Evolutionary conservation across 1,140 invertebrate species (phyloP).

Genomic region (Onthophagus taurus): DNA sequence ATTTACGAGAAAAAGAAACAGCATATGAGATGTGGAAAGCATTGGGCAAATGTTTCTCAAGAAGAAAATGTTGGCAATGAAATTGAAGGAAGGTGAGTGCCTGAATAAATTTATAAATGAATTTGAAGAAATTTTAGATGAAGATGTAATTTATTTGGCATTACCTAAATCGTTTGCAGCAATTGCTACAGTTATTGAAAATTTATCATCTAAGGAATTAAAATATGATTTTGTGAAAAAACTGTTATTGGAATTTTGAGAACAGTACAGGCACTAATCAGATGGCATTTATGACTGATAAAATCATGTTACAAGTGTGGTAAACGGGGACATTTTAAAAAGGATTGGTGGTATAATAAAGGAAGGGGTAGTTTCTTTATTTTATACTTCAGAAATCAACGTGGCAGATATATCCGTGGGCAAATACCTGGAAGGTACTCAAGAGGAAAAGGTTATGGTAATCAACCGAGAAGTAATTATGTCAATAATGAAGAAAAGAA

Average conservation of each 20-base stretch:
- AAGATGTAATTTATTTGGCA: slow-evolving; percentile 15
- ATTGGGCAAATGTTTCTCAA: slow-evolving; percentile 17
- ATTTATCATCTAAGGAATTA: slow-evolving; percentile 9
- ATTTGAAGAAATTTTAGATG: slow-evolving; percentile 18
- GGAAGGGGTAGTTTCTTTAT: too few relatives aligned
- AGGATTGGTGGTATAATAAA: slow-evolving; percentile 5
- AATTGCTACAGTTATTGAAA: slow-evolving; percentile 17
- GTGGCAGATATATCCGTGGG: not conserved
- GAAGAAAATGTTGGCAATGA: slow-evolving; percentile 16
- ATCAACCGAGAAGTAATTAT: not conserved
- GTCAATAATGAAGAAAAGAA: slow-evolving; percentile 3
- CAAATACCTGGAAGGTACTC: too few relatives aligned
- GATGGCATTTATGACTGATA: slow-evolving; percentile 1
- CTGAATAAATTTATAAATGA: slow-evolving; percentile 15
- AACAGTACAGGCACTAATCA: not conserved
- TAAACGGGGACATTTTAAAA: slow-evolving; percentile 9
- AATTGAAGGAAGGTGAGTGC: slow-evolving; percentile 16
- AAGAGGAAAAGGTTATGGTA: not conserved
- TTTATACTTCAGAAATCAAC: not conserved
- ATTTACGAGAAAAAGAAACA: slow-evolving; percentile 9
- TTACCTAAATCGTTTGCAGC: slow-evolving; percentile 19
- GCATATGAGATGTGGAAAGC: slow-evolving; percentile 18
- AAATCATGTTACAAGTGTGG: slow-evolving; percentile 12
- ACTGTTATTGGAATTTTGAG: not conserved
- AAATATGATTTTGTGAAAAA: slow-evolving; percentile 11